A percentile compares a stretch with the other conserved stretches of the same genome.
Evolutionary conservation across 2,113 vertebrate species (phyloP).

Genomic region (Peromyscus californicus): DNA sequence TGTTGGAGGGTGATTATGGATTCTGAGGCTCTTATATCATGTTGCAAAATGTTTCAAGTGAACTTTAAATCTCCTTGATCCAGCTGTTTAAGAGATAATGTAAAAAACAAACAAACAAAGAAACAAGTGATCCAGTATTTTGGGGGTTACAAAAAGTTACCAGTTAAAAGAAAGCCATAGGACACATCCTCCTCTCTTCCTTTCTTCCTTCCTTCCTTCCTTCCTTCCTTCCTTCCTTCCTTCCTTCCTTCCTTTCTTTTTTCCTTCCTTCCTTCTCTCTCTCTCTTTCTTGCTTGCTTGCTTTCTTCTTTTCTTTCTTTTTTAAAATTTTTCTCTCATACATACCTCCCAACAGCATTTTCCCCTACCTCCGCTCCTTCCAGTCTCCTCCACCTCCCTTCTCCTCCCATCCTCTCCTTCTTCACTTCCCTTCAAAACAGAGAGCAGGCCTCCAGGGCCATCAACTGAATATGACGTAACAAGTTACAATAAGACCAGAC

Average conservation of each 20-base stretch:
- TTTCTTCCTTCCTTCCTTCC: no score
- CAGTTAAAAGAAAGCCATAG: constrained; percentile 1
- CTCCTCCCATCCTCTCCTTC: not conserved
- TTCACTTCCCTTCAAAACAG: not conserved
- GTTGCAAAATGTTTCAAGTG: constrained; percentile 13
- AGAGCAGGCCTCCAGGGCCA: not conserved
- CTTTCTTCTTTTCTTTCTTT: no score
- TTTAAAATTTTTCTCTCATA: no score
- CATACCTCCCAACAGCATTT: no score
- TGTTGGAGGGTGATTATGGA: constrained; percentile 17
- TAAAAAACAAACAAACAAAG: no score
- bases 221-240: no score
- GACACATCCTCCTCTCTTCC: no score
- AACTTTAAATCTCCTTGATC: constrained; percentile 25
- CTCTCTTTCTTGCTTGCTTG: no score
- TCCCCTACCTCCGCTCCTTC: no score
- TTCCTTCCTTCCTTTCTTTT: no score
- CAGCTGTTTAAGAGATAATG: not conserved
- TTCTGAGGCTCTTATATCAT: not conserved
- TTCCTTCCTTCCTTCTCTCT: no score
- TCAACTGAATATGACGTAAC: not conserved
- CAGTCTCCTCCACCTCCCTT: not conserved
- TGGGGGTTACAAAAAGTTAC: not conserved
- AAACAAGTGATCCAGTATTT: not conserved
- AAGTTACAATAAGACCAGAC: not conserved